Percentiles rank a stretch among this genome's conserved stretches.
phyloP scores from a whole-genome alignment of 2,113 vertebrate genomes.

The Nothoprocta pentlandii region DNA sequence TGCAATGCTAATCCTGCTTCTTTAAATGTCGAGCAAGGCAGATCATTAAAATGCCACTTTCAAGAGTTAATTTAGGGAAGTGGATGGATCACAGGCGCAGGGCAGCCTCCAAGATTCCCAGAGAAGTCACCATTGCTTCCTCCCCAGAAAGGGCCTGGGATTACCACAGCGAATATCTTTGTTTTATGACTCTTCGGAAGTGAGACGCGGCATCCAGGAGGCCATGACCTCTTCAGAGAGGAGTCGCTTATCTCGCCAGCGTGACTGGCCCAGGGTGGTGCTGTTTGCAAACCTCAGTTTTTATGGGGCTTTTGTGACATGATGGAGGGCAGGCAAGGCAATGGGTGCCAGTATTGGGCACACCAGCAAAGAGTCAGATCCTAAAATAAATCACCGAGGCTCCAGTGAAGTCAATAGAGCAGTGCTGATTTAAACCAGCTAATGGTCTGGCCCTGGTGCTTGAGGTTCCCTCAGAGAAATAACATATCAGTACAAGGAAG shows the following conservation, averaged over 20 bases:
- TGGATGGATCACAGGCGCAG: not conserved
- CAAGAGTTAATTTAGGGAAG: not conserved
- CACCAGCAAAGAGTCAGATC: not conserved
- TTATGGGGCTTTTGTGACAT: slow-evolving; percentile 59
- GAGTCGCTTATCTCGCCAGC: slow-evolving; percentile 25
- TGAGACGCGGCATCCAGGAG: slow-evolving; percentile 2
- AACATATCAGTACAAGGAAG: not conserved
- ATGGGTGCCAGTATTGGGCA: not conserved
- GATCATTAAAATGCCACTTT: not conserved
- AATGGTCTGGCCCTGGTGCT: not conserved
- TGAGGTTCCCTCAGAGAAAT: not conserved
- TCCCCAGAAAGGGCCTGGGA: not conserved
- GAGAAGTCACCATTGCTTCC: not conserved
- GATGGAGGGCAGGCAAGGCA: not conserved
- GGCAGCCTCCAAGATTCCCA: not conserved
- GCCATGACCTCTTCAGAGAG: slow-evolving; percentile 41
- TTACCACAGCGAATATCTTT: not conserved
- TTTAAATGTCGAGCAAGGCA: not conserved
- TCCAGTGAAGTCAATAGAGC: fast-evolving
- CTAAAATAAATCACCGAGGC: not conserved
- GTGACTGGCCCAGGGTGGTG: slow-evolving; percentile 42
- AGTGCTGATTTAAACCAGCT: not conserved
- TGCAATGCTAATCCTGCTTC: not conserved
- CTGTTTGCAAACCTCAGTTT: slow-evolving; percentile 47
- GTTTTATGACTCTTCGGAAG: slow-evolving; percentile 51